Evolutionary conservation across 2,113 vertebrate genomes (phyloP), one percentile per base, ranked within the genome.

Genomic region (Mungos mungo): DNA sequence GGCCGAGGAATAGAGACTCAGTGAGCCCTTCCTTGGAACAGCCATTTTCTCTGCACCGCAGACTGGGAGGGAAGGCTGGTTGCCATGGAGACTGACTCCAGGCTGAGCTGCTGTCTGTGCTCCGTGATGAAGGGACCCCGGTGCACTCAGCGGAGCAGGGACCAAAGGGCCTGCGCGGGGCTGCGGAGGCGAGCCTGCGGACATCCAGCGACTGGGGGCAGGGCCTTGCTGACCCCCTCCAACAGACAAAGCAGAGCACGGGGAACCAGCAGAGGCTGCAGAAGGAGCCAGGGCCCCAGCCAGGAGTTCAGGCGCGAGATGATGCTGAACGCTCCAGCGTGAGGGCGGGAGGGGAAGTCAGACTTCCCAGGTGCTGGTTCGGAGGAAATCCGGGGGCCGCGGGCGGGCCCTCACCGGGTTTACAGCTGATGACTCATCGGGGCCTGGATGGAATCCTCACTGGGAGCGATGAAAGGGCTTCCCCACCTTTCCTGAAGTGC

Each of bases 31-130:
- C 92, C 92, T 79, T 33, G 31, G 60, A 79, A 76, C 94, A 94
- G 97, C 96, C 97, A 98, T 98, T 98, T 98, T 97, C 97, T 97
- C 89, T 97, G 77, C 96, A 89, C 45, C 65, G 88, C 7, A 41
- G 90, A 89, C 76, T 0, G 14, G 35, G 82, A 80, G 83, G 82
- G 52, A 85, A 90, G 41, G 95, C 97, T 54, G 0, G 98, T 98
- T 98, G 95, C 98, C 98, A 98, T 98, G 98, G 98, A 47, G 98
- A 98, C 95, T 12, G n/a, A 23, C 60, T 95, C 60, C 94, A 93
- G 98, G 94, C 97, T 68, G 80, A 96, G 96, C 93, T 79, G 69
- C 92, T 31, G 79, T 80, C 65, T 86, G 27, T 1, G 19, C 93
- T 88, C 85, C 33, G 65, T 90, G 91, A 87, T 68, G 86, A 84